Percentiles rank a stretch among this genome's conserved stretches.
Evolutionary conservation across 2,797 vertebrate genomes (phyloP).

Genomic region (Acipenser ruthenus): DNA sequence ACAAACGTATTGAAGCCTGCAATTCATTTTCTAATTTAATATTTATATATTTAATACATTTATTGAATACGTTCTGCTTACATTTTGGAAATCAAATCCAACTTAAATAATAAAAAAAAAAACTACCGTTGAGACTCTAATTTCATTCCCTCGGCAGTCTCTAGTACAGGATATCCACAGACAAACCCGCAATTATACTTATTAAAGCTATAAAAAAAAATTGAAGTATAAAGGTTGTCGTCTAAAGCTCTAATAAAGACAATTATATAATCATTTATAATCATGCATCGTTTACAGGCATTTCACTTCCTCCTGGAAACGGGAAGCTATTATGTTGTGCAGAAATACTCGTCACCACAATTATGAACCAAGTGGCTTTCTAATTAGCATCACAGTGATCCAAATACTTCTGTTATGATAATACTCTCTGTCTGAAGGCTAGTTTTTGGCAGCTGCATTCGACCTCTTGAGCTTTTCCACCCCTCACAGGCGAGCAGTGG

Average conservation of each 20-base stretch:
- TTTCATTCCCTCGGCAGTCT: conserved; percentile 28
- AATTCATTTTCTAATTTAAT: neutral
- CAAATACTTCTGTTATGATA: neutral
- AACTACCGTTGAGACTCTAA: conserved; percentile 34
- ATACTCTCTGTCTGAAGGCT: neutral
- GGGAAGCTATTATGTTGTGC: conserved; percentile 59
- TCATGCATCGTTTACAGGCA: conserved; percentile 61
- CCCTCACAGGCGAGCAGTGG: no score
- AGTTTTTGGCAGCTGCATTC: no score
- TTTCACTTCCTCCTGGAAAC: conserved; percentile 62
- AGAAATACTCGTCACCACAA: conserved; percentile 5
- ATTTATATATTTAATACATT: neutral
- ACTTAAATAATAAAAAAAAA: conserved; percentile 33
- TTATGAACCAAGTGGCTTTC: neutral
- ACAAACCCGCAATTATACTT: conserved; percentile 41
- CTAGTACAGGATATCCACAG: conserved; percentile 26
- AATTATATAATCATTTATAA: conserved; percentile 47
- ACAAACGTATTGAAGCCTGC: neutral
- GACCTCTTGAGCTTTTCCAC: no score
- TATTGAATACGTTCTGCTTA: neutral
- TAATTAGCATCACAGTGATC: neutral
- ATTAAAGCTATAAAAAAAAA: conserved; percentile 62
- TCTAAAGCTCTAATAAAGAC: conserved; percentile 57
- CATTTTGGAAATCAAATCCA: conserved; percentile 8
- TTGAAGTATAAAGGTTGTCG: conserved; percentile 49